Conservation (phyloP, 2,113 vertebrate genomes). For the Brachyhypopomus gauderio region DNA sequence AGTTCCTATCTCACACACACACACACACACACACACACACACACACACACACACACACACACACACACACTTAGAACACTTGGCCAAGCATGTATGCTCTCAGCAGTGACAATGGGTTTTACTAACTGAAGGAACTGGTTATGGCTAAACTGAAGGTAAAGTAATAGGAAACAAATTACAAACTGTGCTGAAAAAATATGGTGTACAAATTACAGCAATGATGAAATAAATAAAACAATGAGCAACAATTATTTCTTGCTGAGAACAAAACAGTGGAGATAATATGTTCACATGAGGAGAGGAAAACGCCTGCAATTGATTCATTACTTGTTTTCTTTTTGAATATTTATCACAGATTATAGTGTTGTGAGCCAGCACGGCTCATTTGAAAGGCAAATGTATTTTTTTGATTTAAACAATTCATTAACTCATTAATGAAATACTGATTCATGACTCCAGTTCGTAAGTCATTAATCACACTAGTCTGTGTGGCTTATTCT, state of each 20-base stretch:
- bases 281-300: neutral
- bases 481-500: neutral
- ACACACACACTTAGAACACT: neutral
- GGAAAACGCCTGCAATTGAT: neutral
- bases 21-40: conserved; percentile 23
- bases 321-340: conserved; percentile 18
- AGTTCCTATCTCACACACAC: conserved; percentile 78
- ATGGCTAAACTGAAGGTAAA: neutral
- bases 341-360: conserved; percentile 24
- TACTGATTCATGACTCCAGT: neutral
- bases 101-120: neutral
- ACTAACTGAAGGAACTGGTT: neutral
- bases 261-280: neutral
- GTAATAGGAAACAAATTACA: neutral
- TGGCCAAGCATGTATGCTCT: neutral
- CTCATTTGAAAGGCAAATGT: neutral
- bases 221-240: neutral
- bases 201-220: neutral
- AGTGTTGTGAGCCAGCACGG: neutral
- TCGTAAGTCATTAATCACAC: too few species aligned
- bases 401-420: conserved; percentile 21
- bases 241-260: neutral
- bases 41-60: conserved; percentile 11
- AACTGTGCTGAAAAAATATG: neutral
- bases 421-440: conserved; percentile 34